Percentiles rank a stretch among this genome's conserved stretches.
These are phyloP conservation scores for Brotula barbata DNA, from an alignment of 2,797 vertebrate genomes.

Conservation along the genomic window DNA sequence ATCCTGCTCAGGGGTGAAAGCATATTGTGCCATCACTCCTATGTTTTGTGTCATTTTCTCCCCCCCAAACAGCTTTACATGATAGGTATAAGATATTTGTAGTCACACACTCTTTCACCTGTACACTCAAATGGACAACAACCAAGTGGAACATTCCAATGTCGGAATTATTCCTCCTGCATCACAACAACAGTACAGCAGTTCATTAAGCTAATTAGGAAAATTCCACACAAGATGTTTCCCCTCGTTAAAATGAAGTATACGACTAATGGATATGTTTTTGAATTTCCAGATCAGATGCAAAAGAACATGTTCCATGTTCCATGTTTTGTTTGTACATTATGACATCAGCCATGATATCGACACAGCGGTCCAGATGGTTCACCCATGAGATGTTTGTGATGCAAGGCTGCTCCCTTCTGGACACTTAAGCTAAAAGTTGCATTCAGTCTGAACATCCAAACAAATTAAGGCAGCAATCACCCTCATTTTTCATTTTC, in stretches of 20 bases:
- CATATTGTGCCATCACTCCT: constrained; percentile 5
- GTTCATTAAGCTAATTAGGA: background rate
- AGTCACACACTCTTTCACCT: background rate
- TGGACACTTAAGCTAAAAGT: constrained; percentile 31
- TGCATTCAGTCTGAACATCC: background rate
- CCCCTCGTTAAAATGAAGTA: background rate
- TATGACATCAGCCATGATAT: background rate
- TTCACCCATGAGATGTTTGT: constrained; percentile 2
- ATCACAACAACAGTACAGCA: background rate
- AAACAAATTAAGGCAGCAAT: background rate
- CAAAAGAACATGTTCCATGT: background rate
- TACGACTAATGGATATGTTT: background rate
- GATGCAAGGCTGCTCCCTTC: constrained; percentile 56
- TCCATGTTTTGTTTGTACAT: background rate
- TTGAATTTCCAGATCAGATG: constrained; percentile 2
- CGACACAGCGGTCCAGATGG: background rate
- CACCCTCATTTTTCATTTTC: background rate
- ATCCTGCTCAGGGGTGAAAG: constrained; percentile 22
- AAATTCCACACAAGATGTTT: background rate
- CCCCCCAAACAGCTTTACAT: background rate
- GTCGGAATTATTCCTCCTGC: background rate
- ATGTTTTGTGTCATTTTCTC: background rate
- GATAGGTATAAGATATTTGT: background rate
- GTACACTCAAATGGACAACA: background rate
- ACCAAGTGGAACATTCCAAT: background rate